A percentile compares a stretch with the other conserved stretches of the same genome.
These are phyloP conservation scores for Macroglossus sobrinus DNA, from an alignment of 2,113 vertebrate species.

Conservation along the genomic window DNA sequence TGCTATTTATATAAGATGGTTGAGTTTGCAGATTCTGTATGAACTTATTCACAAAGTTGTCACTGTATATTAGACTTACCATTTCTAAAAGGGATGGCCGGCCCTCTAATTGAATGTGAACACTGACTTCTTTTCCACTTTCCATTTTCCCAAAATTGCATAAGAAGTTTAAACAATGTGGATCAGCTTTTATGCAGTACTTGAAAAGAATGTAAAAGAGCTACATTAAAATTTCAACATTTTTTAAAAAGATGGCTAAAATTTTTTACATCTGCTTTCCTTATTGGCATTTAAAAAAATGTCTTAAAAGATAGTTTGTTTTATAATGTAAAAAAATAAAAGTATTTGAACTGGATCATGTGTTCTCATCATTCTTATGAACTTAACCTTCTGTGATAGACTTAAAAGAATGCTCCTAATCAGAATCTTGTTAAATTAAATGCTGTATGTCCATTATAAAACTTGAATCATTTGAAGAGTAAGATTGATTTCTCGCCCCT, in stretches of 20 bases:
- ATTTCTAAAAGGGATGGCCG: constrained; percentile 87
- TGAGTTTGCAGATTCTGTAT: not conserved
- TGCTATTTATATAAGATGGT: not conserved
- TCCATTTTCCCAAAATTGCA: constrained; percentile 93
- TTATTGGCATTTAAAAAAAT: not conserved
- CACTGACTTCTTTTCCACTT: constrained; percentile 86
- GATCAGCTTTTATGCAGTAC: constrained; percentile 89
- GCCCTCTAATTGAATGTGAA: constrained; percentile 88
- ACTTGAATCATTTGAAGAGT: not conserved
- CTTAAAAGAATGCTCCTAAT: not conserved
- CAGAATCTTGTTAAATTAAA: not conserved
- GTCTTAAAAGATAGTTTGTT: constrained; percentile 5
- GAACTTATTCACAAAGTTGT: not conserved
- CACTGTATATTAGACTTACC: constrained; percentile 72
- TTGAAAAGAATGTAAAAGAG: constrained; percentile 71
- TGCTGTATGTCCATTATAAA: not conserved
- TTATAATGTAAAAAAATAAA: not conserved
- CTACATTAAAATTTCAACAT: not conserved
- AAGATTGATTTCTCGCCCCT: not conserved
- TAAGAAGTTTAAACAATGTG: constrained; percentile 86
- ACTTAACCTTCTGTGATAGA: not conserved
- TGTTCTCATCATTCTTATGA: constrained; percentile 2
- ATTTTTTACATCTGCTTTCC: not conserved
- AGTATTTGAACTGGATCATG: not conserved
- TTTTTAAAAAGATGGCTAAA: not conserved